Conservation (phyloP, 2,797 vertebrate species). For the Xenops minutus region DNA sequence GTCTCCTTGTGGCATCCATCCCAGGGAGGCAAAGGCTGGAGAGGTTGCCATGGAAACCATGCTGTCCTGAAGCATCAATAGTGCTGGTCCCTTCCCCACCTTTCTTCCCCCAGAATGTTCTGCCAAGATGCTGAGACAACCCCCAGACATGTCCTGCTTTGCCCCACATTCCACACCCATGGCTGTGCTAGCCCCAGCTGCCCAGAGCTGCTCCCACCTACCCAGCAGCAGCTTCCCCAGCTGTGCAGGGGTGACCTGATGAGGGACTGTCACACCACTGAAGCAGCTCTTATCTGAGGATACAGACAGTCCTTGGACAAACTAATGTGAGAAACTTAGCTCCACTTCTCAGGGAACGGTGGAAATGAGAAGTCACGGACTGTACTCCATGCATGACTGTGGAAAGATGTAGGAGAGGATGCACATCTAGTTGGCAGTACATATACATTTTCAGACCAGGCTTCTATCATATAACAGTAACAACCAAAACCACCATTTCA, state of each 20-base stretch:
- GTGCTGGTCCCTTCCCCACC: background rate
- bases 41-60: constrained; percentile 11
- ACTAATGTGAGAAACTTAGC: background rate
- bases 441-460: background rate
- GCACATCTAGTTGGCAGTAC: background rate
- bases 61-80: background rate
- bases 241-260: fast-evolving
- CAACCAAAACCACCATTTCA: background rate
- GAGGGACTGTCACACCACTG: background rate
- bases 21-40: background rate
- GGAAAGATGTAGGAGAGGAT: background rate
- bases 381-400: background rate
- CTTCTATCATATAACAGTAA: background rate
- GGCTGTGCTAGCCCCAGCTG: fast-evolving
- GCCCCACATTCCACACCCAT: no score
- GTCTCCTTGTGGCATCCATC: background rate
- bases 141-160: fast-evolving
- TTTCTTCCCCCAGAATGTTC: background rate
- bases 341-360: background rate
- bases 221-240: background rate
- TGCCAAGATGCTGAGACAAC: background rate
- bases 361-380: background rate
- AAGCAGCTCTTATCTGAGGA: background rate
- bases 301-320: background rate
- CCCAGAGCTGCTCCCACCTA: background rate